Evolutionary conservation across 2,113 vertebrate genomes (phyloP).

Genomic region (Ageneiosus marmoratus): DNA sequence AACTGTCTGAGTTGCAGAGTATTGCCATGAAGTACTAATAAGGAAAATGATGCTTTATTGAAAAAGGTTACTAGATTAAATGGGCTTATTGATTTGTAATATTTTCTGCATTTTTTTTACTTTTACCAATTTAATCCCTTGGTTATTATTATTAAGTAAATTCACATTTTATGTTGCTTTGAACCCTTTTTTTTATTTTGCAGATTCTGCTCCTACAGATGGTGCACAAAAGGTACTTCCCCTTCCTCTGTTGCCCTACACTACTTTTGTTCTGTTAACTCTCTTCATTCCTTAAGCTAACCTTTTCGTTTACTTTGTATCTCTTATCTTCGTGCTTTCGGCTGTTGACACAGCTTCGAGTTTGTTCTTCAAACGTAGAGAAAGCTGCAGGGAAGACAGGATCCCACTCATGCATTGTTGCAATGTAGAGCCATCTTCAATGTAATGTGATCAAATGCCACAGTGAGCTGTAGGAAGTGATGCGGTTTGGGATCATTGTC

Average conservation of each 20-base stretch:
- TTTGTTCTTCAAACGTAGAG: background rate
- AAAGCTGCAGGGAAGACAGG: background rate
- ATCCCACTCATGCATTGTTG: constrained; percentile 13
- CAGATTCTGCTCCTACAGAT: constrained; percentile 73
- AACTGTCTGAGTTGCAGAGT: background rate
- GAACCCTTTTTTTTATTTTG: constrained; percentile 68
- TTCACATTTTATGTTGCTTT: constrained; percentile 34
- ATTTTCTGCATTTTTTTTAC: background rate
- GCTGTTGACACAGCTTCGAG: background rate
- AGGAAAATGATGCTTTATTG: background rate
- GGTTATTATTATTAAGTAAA: background rate
- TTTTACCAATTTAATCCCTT: background rate
- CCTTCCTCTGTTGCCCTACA: constrained; percentile 62
- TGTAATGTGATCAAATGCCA: constrained; percentile 22
- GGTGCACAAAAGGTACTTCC: constrained; percentile 73
- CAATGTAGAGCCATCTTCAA: background rate
- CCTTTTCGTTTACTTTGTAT: background rate
- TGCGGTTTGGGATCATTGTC: constrained; percentile 34
- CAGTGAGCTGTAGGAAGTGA: constrained; percentile 14
- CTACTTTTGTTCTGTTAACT: constrained; percentile 51
- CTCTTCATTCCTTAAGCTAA: background rate
- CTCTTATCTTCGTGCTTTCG: background rate
- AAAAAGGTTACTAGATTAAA: no score
- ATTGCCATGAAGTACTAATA: background rate
- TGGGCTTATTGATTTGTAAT: background rate